Percentiles rank a stretch among this genome's conserved stretches.
Conservation (phyloP, 2,113 vertebrate species). For the Anthoscopus minutus region DNA sequence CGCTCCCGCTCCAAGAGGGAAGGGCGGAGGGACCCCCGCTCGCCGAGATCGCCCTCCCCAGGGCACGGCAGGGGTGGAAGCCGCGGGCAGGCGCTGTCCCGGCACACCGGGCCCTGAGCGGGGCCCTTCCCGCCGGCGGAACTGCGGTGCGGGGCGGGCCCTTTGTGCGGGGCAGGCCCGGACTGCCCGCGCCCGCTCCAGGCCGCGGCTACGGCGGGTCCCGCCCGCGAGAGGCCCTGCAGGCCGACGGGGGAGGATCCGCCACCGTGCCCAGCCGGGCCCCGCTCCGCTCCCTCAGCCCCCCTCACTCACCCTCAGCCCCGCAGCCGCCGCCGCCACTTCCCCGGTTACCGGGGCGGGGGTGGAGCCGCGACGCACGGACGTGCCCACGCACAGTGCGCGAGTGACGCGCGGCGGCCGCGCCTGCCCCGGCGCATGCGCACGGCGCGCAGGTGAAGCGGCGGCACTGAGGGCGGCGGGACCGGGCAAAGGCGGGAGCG, state of each 20-base stretch:
- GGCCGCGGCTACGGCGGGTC: not conserved
- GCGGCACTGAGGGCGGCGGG: not conserved
- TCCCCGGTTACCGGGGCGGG: slow-evolving; percentile 57
- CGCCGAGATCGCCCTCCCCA: not conserved
- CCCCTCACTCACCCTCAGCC: not conserved
- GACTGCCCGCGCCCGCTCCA: not conserved
- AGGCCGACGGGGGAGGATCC: not conserved
- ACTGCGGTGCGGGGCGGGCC: not conserved
- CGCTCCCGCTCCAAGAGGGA: not conserved
- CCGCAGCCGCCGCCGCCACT: not conserved
- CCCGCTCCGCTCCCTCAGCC: not conserved
- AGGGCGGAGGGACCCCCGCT: not conserved
- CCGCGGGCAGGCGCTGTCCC: not conserved
- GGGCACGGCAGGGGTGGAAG: not conserved
- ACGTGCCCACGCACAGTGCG: not conserved
- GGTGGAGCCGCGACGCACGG: not conserved
- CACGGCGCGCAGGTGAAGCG: not conserved
- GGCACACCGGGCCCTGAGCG: not conserved
- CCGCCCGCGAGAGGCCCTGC: not conserved
- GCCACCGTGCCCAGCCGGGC: not conserved
- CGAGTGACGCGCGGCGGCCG: not conserved
- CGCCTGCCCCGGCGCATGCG: not conserved
- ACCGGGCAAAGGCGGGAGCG: not conserved
- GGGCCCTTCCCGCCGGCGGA: not conserved
- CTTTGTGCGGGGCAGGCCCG: slow-evolving; percentile 7